Percentiles rank a stretch among this genome's conserved stretches.
These are phyloP conservation scores for Octopus bimaculoides DNA, from an alignment of 1,140 invertebrate species.

Conservation along the genomic window DNA sequence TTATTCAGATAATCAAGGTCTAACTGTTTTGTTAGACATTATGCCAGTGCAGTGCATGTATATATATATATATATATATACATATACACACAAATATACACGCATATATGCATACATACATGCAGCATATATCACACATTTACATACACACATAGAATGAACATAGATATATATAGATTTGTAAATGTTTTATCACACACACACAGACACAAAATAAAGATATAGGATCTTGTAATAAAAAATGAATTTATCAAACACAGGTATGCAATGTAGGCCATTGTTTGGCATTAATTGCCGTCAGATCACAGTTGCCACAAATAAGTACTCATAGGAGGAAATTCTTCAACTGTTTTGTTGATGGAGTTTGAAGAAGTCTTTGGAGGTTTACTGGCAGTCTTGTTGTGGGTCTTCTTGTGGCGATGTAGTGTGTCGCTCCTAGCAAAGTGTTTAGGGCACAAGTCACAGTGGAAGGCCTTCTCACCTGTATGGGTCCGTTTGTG, in stretches of 20 bases:
- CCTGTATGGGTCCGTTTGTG: constrained; percentile 66
- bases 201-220: background rate
- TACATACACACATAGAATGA: background rate
- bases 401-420: constrained; percentile 24
- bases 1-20: too few species aligned
- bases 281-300: background rate
- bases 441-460: constrained; percentile 86
- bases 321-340: background rate
- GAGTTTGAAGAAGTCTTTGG: background rate
- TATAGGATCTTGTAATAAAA: too few species aligned
- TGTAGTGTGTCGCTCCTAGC: constrained; percentile 56
- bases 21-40: too few species aligned
- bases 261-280: background rate
- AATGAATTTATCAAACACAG: background rate
- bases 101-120: background rate
- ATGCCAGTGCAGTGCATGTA: background rate
- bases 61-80: background rate
- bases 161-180: background rate
- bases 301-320: background rate
- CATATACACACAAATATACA: background rate
- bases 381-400: background rate
- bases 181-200: background rate
- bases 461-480: constrained; percentile 84
- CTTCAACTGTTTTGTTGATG: background rate
- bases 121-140: background rate